Evolutionary conservation across 2,113 vertebrate species (phyloP).

Genomic region (Hipposideros armiger): DNA sequence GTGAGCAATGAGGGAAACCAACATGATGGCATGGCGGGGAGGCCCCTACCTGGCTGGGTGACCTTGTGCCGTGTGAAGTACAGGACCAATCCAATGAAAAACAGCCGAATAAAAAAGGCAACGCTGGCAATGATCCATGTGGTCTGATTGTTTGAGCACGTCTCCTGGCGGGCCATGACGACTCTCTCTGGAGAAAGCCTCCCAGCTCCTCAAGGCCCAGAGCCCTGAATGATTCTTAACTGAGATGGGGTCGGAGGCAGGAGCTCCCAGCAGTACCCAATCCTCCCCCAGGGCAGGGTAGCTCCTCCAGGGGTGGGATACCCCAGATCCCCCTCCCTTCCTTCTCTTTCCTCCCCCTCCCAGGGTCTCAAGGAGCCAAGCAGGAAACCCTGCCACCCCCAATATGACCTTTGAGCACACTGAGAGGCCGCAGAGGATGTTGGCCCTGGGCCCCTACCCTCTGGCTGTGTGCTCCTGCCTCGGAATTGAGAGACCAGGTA

Average conservation of each 20-base stretch:
- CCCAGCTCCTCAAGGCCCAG: background rate
- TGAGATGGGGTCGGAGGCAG: background rate
- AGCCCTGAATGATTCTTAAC: background rate
- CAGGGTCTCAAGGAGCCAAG: constrained; percentile 49
- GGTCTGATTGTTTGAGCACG: rapidly evolving
- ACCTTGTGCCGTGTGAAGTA: background rate
- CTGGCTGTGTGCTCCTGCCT: background rate
- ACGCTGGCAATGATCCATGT: background rate
- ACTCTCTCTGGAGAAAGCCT: background rate
- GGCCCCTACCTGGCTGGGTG: constrained; percentile 60
- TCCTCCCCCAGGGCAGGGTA: background rate
- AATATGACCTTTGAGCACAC: constrained; percentile 67
- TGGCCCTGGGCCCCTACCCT: background rate
- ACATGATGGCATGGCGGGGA: rapidly evolving
- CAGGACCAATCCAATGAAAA: background rate
- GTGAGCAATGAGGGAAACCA: background rate
- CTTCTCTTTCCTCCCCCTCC: background rate
- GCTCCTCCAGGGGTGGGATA: background rate
- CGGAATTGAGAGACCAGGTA: background rate
- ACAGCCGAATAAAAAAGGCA: background rate
- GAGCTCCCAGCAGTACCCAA: background rate
- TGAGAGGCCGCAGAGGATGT: background rate
- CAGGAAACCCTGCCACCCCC: constrained; percentile 55
- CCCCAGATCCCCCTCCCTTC: background rate
- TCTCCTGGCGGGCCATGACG: background rate